phyloP scores from a whole-genome alignment of 2,888 invertebrate species.

The Tridacna crocea region DNA sequence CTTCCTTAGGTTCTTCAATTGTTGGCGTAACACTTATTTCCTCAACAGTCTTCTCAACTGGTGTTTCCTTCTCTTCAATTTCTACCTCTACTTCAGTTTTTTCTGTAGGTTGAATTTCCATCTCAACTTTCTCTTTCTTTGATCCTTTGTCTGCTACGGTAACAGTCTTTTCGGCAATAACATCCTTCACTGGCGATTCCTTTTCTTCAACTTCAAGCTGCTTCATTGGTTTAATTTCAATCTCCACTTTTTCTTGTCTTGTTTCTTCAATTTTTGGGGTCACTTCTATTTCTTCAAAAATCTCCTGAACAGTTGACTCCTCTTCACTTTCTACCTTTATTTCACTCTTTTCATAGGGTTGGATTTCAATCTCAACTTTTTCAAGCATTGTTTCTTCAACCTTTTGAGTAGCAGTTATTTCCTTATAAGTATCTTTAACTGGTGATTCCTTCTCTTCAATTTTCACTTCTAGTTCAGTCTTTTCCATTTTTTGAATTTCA shows the following conservation, averaged over 20 bases:
- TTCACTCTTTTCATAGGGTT: too few relatives aligned
- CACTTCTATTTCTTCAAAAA: too few relatives aligned
- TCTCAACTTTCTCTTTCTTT: slow-evolving; percentile 8
- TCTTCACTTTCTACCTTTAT: too few relatives aligned
- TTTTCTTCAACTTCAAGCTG: neutral
- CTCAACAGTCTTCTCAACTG: neutral
- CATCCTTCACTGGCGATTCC: slow-evolving; percentile 26
- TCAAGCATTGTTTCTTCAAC: neutral
- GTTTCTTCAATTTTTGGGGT: neutral
- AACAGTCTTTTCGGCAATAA: slow-evolving; percentile 12
- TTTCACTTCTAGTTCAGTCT: slow-evolving; percentile 28
- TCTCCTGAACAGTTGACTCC: too few relatives aligned
- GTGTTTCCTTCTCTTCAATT: too few relatives aligned
- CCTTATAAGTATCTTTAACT: neutral
- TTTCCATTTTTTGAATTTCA: slow-evolving; percentile 20
- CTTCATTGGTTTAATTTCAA: slow-evolving; percentile 31
- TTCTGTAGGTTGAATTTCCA: too few relatives aligned
- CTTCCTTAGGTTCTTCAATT: slow-evolving; percentile 33
- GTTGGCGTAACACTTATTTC: slow-evolving; percentile 6
- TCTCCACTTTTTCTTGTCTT: slow-evolving; percentile 29
- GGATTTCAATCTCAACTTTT: slow-evolving; percentile 8
- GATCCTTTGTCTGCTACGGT: neutral
- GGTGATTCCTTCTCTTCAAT: slow-evolving; percentile 34
- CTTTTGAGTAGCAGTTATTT: neutral
- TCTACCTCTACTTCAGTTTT: too few relatives aligned